Evolutionary conservation across 1,140 invertebrate species (phyloP).

Genomic region (Sitophilus oryzae): DNA sequence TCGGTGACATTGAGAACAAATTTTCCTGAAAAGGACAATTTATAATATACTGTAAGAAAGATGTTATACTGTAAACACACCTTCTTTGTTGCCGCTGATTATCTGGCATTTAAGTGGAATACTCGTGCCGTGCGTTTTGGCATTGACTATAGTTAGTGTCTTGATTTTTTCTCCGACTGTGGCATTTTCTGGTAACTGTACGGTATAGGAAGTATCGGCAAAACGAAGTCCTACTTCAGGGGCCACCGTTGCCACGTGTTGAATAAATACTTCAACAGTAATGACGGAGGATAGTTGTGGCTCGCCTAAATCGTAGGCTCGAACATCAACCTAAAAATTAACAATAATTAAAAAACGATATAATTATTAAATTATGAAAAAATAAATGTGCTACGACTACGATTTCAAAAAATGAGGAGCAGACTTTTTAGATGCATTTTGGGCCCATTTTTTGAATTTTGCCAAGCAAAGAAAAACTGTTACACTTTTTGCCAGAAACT

Average conservation of each 20-base stretch:
- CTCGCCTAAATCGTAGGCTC: constrained; percentile 80
- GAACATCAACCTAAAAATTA: constrained; percentile 63
- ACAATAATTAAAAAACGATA: constrained; percentile 8
- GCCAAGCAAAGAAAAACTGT: no score
- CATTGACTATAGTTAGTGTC: constrained; percentile 68
- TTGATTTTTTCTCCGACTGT: constrained; percentile 62
- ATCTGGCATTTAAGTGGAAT: constrained; percentile 71
- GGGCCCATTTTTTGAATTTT: no score
- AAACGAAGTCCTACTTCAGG: constrained; percentile 72
- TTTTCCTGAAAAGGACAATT: constrained; percentile 47
- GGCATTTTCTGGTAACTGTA: constrained; percentile 73
- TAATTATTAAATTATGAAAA: no score
- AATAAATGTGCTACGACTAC: no score
- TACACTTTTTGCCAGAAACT: no score
- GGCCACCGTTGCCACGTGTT: constrained; percentile 62
- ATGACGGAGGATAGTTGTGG: constrained; percentile 74
- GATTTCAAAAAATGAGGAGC: no score
- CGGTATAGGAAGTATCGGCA: constrained; percentile 73
- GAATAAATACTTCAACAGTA: constrained; percentile 74
- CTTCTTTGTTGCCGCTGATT: constrained; percentile 61
- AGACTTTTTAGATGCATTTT: no score
- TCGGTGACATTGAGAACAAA: constrained; percentile 69
- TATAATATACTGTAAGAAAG: constrained; percentile 10
- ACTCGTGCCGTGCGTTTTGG: constrained; percentile 55
- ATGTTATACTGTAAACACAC: constrained; percentile 31